Percentiles rank a stretch among this genome's conserved stretches.
Conservation (phyloP, 2,113 vertebrate genomes). For the Indri indri region DNA sequence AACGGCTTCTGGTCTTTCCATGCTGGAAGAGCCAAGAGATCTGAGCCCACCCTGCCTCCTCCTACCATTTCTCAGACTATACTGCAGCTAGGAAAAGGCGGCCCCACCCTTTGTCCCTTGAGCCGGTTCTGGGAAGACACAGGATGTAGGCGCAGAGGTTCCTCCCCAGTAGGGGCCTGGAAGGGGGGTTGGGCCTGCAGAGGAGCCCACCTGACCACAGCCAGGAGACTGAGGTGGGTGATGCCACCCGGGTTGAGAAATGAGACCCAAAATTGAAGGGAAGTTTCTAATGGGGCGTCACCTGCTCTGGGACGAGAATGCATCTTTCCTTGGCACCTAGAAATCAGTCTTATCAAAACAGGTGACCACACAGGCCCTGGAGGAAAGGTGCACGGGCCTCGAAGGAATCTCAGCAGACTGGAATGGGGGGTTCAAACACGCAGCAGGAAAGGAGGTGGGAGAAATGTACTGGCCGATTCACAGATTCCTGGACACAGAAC, state of each 20-base stretch:
- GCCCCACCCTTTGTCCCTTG: neutral
- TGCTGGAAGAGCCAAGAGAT: no score
- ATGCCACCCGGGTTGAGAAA: neutral
- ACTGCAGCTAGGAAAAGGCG: neutral
- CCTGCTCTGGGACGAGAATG: neutral
- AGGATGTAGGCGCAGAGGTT: accelerated
- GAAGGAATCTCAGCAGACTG: neutral
- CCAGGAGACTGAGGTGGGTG: no score
- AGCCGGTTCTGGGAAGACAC: neutral
- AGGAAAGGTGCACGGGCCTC: neutral
- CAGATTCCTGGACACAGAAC: neutral
- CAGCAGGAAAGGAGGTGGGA: neutral
- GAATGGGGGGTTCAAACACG: neutral
- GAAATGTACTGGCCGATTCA: neutral
- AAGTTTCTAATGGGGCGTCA: accelerated
- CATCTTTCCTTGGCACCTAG: neutral
- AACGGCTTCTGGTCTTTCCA: no score
- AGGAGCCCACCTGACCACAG: neutral
- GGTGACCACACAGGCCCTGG: neutral
- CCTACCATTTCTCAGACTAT: neutral
- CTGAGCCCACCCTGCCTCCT: neutral
- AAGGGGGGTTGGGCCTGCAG: neutral
- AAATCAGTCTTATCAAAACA: neutral
- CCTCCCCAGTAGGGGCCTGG: neutral
- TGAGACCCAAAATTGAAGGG: neutral